These are phyloP conservation scores for Liparis tanakae DNA, from an alignment of 2,797 vertebrate species.

Conservation along the genomic window DNA sequence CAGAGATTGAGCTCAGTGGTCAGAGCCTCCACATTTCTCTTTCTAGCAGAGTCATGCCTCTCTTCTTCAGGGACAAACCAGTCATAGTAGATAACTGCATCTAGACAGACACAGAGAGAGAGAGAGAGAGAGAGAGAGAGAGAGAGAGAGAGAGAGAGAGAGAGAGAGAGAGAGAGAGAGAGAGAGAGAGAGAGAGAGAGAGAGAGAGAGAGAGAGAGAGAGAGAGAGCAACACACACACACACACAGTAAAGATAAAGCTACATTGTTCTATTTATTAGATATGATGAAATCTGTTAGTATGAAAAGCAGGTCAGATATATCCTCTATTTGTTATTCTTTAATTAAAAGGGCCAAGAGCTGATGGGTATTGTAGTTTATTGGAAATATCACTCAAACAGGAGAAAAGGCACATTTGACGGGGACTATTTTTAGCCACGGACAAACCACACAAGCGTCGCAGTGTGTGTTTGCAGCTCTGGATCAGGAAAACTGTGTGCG, in stretches of 20 bases:
- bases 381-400: neutral
- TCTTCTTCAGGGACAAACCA: conserved; percentile 76
- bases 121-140: too few relatives aligned
- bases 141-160: neutral
- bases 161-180: neutral
- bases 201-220: neutral
- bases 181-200: neutral
- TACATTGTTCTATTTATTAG: neutral
- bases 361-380: neutral
- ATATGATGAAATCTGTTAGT: neutral
- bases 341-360: neutral
- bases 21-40: conserved; percentile 71
- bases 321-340: neutral
- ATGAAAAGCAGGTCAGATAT: neutral
- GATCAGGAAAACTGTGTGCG: neutral
- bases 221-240: too few relatives aligned
- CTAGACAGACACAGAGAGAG: conserved; percentile 33
- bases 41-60: conserved; percentile 72
- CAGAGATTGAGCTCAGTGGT: conserved; percentile 74
- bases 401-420: neutral
- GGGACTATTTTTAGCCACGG: neutral
- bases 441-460: neutral
- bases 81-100: conserved; percentile 64
- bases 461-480: neutral
- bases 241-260: neutral